Evolutionary conservation across 2,797 vertebrate species (phyloP).

Genomic region (Echeneis naucrates): DNA sequence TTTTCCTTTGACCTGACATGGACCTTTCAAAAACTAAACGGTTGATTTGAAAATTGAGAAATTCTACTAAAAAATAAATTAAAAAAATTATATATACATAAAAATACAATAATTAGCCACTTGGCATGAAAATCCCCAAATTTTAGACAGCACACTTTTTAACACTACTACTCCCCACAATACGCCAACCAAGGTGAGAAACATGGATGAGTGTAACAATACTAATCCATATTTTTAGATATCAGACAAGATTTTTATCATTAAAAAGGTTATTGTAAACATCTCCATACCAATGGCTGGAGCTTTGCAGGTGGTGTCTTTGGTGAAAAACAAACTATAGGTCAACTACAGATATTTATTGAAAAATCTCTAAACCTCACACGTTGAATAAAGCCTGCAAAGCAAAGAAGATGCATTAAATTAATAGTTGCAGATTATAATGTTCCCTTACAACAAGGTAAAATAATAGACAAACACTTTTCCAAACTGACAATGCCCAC

Average conservation of each 20-base stretch:
- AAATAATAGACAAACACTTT: slow-evolving; percentile 19
- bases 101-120: background rate
- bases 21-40: background rate
- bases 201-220: background rate
- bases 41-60: background rate
- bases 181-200: slow-evolving; percentile 6
- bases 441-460: slow-evolving; percentile 10
- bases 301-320: slow-evolving; percentile 4
- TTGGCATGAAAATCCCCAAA: background rate
- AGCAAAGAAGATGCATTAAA: slow-evolving; percentile 11
- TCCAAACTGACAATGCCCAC: slow-evolving; percentile 29
- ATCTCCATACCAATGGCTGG: background rate
- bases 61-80: background rate
- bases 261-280: slow-evolving; percentile 3
- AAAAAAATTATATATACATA: too few species aligned
- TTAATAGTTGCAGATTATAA: slow-evolving; percentile 34
- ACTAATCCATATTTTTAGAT: background rate
- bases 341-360: background rate
- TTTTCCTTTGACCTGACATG: background rate
- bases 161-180: background rate
- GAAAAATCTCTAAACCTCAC: slow-evolving; percentile 8
- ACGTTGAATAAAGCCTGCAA: background rate
- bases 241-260: background rate
- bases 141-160: background rate
- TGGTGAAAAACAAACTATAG: background rate